Conservation (phyloP, 2,113 vertebrate genomes). For the Australoheros scitulus region DNA sequence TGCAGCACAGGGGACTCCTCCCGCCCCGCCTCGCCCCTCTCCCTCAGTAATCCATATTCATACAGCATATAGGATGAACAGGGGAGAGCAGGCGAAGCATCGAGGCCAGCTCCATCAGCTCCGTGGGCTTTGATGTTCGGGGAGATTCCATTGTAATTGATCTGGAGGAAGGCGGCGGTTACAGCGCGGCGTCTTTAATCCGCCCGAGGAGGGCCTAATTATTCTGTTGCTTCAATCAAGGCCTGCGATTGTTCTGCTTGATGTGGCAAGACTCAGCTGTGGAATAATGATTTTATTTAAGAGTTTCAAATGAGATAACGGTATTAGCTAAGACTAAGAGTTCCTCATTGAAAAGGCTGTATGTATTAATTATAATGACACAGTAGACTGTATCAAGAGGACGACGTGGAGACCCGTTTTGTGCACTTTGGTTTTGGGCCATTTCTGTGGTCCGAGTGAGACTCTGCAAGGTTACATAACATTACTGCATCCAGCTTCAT, state of each 20-base stretch:
- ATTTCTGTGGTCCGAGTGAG: not conserved
- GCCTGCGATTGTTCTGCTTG: constrained; percentile 39
- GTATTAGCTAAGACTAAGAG: constrained; percentile 9
- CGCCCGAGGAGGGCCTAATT: constrained; percentile 28
- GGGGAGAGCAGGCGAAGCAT: constrained; percentile 11
- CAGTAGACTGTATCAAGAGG: not conserved
- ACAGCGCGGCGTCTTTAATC: constrained; percentile 25
- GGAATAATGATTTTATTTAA: constrained; percentile 33
- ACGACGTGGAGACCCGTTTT: not conserved
- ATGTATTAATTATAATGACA: constrained; percentile 9
- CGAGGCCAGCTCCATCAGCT: constrained; percentile 15
- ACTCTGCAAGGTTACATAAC: not conserved
- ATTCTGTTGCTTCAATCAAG: constrained; percentile 46
- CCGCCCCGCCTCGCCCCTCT: not conserved
- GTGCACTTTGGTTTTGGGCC: not conserved
- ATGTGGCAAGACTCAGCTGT: constrained; percentile 9
- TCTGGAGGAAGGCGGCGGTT: constrained; percentile 28
- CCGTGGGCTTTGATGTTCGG: constrained; percentile 9
- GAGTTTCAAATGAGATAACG: constrained; percentile 20
- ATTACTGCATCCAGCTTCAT: not conserved
- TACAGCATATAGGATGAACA: constrained; percentile 34
- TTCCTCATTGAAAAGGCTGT: not conserved
- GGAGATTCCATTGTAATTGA: constrained; percentile 35
- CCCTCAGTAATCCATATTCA: constrained; percentile 50
- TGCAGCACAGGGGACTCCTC: not conserved